These are phyloP conservation scores for Patella ulyssiponensis DNA, from an alignment of 2,888 invertebrate species.

Conservation along the genomic window DNA sequence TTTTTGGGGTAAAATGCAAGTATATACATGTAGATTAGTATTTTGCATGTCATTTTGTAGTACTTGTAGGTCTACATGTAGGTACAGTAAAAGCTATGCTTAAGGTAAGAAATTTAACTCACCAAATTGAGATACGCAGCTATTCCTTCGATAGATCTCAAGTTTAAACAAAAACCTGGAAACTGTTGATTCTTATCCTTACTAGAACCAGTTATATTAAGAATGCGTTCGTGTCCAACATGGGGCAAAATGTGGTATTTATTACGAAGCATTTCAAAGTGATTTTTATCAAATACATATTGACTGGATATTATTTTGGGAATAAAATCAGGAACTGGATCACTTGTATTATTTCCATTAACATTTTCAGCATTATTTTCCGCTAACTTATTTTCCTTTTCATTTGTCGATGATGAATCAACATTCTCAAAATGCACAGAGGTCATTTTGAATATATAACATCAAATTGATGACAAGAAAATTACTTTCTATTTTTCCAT, in stretches of 20 bases:
- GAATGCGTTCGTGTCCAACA: neutral
- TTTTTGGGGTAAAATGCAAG: neutral
- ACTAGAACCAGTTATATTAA: neutral
- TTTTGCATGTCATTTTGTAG: neutral
- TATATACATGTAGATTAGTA: neutral
- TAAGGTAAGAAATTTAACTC: neutral
- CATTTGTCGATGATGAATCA: too few relatives aligned
- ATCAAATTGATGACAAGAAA: too few relatives aligned
- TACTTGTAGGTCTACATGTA: neutral
- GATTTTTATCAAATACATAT: neutral
- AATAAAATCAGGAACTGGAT: neutral
- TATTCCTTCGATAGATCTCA: neutral
- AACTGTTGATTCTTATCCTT: neutral
- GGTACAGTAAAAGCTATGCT: neutral
- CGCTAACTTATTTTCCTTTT: too few relatives aligned
- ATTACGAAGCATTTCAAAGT: neutral
- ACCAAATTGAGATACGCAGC: slow-evolving; percentile 2
- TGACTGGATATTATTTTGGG: neutral
- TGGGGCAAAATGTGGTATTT: neutral
- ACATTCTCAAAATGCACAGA: too few relatives aligned
- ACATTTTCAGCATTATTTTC: too few relatives aligned
- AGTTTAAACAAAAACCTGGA: neutral
- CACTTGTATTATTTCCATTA: too few relatives aligned
- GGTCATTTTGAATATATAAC: too few relatives aligned
- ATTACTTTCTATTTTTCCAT: too few relatives aligned